Evolutionary conservation across 2,113 vertebrate species (phyloP), one percentile per base, ranked within the genome.

Genomic region (Pituophis catenifer): DNA sequence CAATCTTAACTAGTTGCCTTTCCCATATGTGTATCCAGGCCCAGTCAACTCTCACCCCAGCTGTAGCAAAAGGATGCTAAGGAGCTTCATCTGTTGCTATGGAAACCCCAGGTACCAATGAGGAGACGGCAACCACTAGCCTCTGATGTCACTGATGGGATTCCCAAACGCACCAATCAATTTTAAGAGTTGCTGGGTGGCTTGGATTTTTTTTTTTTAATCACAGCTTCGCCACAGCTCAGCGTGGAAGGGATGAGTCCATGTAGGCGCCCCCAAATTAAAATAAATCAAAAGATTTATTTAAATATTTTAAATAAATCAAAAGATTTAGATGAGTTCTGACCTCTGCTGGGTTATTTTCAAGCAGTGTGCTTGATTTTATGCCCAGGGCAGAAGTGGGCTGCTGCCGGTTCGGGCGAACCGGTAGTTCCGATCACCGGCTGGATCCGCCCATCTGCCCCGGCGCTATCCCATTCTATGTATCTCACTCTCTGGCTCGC

Each of bases 1-100:
- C 2, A 13, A 54, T 85, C 13, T 48, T 44, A 81, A 8, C n/a
- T 17, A 38, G 15, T 38, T 19, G n/a, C n/a, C 13, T 81, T 19
- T 81, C 70, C 70, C 70, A 3, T 38, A 38, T 33, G 13, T 38
- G 33, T 15, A 52, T 52, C 86, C 88, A 59, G 70, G 33, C 1
- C 44, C 70, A 38, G 54, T 33, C 70, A 50, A 33, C 54, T 75
- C n/a, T 58, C 12, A 86, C n/a, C 55, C 23, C 53, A 86, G 29
- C 70, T 48, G 38, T 86, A 93, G 70, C 88, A 93, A 53, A 89
- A 90, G 5, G n/a, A 85, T 86, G 70, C 92, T 59, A 55, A 62
- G n/a, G 21, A 93, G 65, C 53, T 50, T 89, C 92, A 50, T 44
- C n/a, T 19, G 65, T 92, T 92, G 65, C 92, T 38, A 86, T 38